Conservation (phyloP, 1,140 invertebrate genomes). For the Nasonia vitripennis region DNA sequence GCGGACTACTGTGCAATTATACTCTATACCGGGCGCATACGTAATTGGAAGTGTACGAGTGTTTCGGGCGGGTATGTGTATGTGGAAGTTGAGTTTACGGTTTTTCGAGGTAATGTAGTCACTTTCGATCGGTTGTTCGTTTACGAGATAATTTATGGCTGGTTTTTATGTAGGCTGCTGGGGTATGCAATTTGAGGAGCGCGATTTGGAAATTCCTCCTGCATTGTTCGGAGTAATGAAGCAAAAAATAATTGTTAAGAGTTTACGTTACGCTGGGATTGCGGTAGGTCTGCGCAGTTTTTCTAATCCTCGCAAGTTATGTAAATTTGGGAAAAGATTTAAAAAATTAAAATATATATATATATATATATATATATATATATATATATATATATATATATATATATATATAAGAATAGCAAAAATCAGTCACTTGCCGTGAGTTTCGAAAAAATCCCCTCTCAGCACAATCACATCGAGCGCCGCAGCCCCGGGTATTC, state of each 20-base stretch:
- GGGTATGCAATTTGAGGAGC: background rate
- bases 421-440: background rate
- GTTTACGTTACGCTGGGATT: background rate
- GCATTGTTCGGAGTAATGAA: background rate
- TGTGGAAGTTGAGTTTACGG: background rate
- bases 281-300: background rate
- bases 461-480: background rate
- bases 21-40: background rate
- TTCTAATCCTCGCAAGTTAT: background rate
- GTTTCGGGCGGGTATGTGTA: no score
- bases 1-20: background rate
- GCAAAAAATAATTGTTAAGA: background rate
- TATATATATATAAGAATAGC: background rate
- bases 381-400: no score
- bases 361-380: no score
- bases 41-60: no score
- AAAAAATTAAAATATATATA: no score
- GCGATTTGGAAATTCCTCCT: background rate
- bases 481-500: background rate
- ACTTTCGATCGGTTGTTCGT: background rate
- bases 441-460: background rate
- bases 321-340: no score
- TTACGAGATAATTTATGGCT: background rate
- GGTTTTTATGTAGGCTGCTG: background rate
- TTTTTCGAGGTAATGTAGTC: background rate